phyloP scores from a whole-genome alignment of 2,797 vertebrate genomes.

The Sebastes cheni region DNA sequence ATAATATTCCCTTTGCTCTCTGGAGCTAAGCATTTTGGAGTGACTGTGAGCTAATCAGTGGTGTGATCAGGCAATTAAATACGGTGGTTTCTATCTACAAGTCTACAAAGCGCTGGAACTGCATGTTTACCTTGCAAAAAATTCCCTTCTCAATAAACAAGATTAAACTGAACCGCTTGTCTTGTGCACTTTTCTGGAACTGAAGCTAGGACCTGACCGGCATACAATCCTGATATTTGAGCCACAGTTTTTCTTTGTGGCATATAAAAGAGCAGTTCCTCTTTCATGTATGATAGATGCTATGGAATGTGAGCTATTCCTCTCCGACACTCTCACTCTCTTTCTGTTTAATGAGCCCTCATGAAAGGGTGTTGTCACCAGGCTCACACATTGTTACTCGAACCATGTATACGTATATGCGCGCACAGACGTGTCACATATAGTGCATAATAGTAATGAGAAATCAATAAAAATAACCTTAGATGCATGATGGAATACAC shows the following conservation, averaged over 20 bases:
- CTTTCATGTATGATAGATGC: constrained; percentile 40
- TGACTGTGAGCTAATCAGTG: constrained; percentile 4
- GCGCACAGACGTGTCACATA: neutral
- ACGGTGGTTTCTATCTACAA: neutral
- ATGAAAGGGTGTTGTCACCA: constrained; percentile 41
- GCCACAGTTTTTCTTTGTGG: constrained; percentile 16
- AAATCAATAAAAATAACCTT: neutral
- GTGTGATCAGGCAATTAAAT: neutral
- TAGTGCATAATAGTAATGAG: neutral
- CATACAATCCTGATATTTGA: constrained; percentile 19
- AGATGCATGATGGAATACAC: neutral
- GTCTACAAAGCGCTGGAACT: neutral
- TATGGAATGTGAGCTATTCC: constrained; percentile 15
- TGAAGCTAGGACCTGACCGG: constrained; percentile 10
- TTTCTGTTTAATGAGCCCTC: constrained; percentile 55
- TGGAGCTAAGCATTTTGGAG: neutral
- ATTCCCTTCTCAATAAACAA: neutral
- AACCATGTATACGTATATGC: neutral
- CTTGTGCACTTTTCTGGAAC: constrained; percentile 4
- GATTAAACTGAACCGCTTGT: constrained; percentile 13
- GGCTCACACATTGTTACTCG: constrained; percentile 22
- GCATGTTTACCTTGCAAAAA: neutral
- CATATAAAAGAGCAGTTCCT: constrained; percentile 19
- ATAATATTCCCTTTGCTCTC: neutral
- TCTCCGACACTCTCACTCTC: constrained; percentile 15